Percentiles rank a stretch among this genome's conserved stretches.
These are phyloP conservation scores for Pholis gunnellus DNA, from an alignment of 2,113 vertebrate species.

Conservation along the genomic window DNA sequence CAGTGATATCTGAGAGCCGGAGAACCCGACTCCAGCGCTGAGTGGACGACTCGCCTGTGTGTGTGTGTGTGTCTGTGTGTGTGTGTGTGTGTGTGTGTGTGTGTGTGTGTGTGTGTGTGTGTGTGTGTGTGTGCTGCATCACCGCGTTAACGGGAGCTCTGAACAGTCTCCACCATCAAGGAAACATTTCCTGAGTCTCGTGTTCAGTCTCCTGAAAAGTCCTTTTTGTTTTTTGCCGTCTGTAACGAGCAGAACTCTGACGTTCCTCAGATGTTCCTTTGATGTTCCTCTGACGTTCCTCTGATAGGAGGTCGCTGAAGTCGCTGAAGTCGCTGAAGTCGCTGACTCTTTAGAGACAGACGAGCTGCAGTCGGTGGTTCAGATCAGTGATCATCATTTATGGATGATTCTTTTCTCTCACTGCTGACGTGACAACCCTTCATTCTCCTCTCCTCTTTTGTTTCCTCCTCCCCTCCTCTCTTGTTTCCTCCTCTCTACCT, in stretches of 20 bases:
- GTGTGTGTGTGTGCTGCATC: neutral
- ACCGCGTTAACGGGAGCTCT: neutral
- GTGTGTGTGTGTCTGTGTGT: conserved; percentile 38
- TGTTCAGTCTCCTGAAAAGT: neutral
- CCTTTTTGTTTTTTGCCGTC: too few species aligned
- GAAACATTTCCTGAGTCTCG: neutral
- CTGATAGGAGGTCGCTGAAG: conserved; percentile 13
- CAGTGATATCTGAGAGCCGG: conserved; percentile 63
- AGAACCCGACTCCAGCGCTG: conserved; percentile 65
- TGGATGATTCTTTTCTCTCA: conserved; percentile 63
- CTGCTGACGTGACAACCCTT: conserved; percentile 58
- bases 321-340: conserved; percentile 6
- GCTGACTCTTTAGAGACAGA: conserved; percentile 61
- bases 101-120: neutral
- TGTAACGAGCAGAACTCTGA: too few species aligned
- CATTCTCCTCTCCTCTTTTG: conserved; percentile 7
- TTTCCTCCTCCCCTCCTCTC: neutral
- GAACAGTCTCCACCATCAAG: neutral
- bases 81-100: conserved; percentile 34
- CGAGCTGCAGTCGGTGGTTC: conserved; percentile 51
- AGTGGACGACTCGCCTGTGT: conserved; percentile 47
- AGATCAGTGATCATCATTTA: conserved; percentile 75
- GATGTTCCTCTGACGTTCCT: conserved; percentile 17
- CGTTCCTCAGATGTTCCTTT: too few species aligned
- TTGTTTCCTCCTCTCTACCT: neutral